Conservation (phyloP, 2,888 invertebrate genomes). For the Callyntrura guangdongensis region DNA sequence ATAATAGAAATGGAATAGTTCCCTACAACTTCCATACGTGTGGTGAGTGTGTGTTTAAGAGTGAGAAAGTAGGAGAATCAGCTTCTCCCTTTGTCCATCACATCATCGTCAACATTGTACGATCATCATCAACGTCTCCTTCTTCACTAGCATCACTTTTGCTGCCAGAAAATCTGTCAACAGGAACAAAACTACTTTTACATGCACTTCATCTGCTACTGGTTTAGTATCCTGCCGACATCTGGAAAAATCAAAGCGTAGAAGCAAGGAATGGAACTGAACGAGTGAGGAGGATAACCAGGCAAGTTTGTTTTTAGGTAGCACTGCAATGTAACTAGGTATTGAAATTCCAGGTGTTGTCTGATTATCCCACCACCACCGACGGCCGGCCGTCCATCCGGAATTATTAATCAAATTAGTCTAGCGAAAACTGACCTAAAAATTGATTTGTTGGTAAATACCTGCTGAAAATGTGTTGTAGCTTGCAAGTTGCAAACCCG, state of each 20-base stretch:
- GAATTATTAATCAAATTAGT: no score
- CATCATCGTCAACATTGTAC: slow-evolving; percentile 53
- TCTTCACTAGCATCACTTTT: slow-evolving; percentile 57
- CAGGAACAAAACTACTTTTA: slow-evolving; percentile 54
- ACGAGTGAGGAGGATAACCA: slow-evolving; percentile 34
- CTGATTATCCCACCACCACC: neutral
- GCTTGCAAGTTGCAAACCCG: no score
- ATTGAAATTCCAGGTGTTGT: no score
- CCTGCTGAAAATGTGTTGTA: no score
- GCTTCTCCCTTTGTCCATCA: slow-evolving; percentile 69
- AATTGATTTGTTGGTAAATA: no score
- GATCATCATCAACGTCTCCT: slow-evolving; percentile 53
- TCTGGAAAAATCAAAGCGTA: slow-evolving; percentile 66
- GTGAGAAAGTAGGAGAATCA: slow-evolving; percentile 29
- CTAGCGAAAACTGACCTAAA: no score
- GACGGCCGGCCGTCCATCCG: neutral
- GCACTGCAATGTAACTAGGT: neutral
- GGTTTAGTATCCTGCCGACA: slow-evolving; percentile 42
- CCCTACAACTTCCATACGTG: neutral
- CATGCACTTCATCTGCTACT: slow-evolving; percentile 37
- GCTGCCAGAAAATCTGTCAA: slow-evolving; percentile 76
- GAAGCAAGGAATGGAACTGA: slow-evolving; percentile 47
- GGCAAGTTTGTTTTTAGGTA: neutral
- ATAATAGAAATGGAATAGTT: slow-evolving; percentile 51
- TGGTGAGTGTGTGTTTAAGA: slow-evolving; percentile 9